Percentiles rank a stretch among this genome's conserved stretches.
Conservation (phyloP, 1,140 invertebrate genomes). For the Cyrtorhinus lividipennis region DNA sequence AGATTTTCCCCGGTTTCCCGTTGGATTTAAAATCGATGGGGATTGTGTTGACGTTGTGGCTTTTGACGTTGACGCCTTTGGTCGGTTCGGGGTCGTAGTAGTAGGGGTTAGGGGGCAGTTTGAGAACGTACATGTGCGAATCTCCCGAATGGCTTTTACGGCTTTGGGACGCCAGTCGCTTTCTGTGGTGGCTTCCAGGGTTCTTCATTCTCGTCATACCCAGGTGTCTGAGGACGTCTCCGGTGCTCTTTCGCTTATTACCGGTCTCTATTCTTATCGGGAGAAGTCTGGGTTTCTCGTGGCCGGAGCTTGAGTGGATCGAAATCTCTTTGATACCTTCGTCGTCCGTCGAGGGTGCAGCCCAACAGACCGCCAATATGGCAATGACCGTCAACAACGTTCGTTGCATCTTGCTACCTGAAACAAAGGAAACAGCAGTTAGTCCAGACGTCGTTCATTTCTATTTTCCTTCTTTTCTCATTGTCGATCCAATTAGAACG, state of each 20-base stretch:
- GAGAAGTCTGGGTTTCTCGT: conserved; percentile 16
- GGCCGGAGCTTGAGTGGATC: conserved; percentile 7
- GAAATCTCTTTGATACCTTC: conserved; percentile 16
- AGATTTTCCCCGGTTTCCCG: conserved; percentile 59
- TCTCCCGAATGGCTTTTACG: conserved; percentile 31
- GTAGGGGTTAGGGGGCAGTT: conserved; percentile 59
- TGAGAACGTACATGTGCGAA: conserved; percentile 67
- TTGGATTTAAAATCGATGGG: conserved; percentile 56
- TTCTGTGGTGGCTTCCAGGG: conserved; percentile 20
- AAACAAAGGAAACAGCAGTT: too few relatives aligned
- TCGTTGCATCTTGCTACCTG: background rate
- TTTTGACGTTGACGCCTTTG: conserved; percentile 16
- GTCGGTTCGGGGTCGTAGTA: conserved; percentile 47
- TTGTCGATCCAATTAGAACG: too few relatives aligned
- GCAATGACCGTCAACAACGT: background rate
- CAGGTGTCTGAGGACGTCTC: conserved; percentile 22
- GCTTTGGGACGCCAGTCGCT: conserved; percentile 24
- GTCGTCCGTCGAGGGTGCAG: background rate
- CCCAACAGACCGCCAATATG: background rate
- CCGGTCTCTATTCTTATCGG: conserved; percentile 6
- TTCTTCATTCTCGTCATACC: conserved; percentile 23
- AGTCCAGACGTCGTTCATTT: too few relatives aligned
- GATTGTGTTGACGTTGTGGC: conserved; percentile 25
- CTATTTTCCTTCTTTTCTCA: too few relatives aligned
- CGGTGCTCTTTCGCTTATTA: conserved; percentile 18